Conservation (phyloP, 2,797 vertebrate species). For the Ficedula albicollis region DNA sequence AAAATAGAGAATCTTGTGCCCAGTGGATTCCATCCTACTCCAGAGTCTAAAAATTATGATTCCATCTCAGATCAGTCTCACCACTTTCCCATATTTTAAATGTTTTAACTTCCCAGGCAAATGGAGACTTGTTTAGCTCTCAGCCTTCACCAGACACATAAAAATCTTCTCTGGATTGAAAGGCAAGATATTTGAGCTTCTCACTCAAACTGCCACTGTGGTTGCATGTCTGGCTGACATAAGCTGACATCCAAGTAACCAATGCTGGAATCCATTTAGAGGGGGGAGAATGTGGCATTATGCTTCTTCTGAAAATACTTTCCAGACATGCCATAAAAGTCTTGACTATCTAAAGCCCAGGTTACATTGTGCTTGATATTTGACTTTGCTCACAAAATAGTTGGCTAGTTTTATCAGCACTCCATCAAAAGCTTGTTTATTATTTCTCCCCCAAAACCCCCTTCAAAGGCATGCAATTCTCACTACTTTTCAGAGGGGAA, state of each 20-base stretch:
- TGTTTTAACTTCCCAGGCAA: not conserved
- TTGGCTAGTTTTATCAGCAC: not conserved
- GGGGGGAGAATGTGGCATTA: not conserved
- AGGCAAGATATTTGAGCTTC: not conserved
- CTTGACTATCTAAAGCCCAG: not conserved
- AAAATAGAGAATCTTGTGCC: not conserved
- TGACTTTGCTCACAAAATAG: not conserved
- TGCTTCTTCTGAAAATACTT: not conserved
- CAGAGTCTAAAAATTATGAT: not conserved
- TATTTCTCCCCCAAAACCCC: accelerated
- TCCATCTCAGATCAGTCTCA: not conserved
- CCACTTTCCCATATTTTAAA: not conserved
- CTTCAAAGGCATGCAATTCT: not conserved
- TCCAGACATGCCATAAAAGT: not conserved
- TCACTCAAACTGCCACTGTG: not conserved
- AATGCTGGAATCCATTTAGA: not conserved
- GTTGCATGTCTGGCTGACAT: not conserved
- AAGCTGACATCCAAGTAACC: not conserved
- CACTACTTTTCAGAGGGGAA: not conserved
- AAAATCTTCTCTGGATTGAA: not conserved
- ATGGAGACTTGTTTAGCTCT: not conserved
- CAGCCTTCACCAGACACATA: not conserved
- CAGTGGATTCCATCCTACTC: not conserved
- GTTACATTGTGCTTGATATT: not conserved
- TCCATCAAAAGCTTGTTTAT: not conserved